phyloP scores from a whole-genome alignment of 2,113 vertebrate species.

The Siniperca knerii region DNA sequence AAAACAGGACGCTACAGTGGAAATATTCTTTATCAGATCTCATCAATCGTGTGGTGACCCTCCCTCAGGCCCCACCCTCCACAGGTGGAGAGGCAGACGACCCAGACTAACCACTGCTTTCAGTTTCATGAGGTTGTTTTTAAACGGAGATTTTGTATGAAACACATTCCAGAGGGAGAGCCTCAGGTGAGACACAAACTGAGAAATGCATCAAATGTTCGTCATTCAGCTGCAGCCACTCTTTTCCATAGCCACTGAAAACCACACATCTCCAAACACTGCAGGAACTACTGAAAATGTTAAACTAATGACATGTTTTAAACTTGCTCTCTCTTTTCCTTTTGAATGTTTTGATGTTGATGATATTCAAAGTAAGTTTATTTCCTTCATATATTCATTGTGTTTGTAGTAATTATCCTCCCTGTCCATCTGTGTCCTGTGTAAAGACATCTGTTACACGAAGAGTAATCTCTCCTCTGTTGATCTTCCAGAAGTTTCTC shows the following conservation, averaged over 20 bases:
- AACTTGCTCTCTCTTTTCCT: background rate
- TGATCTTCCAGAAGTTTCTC: no score
- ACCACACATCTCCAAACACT: background rate
- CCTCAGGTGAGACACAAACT: slow-evolving; percentile 37
- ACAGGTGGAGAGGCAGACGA: slow-evolving; percentile 31
- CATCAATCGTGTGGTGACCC: slow-evolving; percentile 24
- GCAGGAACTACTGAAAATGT: background rate
- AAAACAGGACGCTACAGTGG: slow-evolving; percentile 31
- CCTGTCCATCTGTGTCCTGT: background rate
- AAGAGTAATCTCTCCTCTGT: no score
- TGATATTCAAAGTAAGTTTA: background rate
- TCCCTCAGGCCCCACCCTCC: background rate
- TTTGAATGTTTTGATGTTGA: background rate
- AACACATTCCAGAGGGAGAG: slow-evolving; percentile 36
- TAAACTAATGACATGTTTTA: no score
- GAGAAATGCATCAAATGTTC: background rate
- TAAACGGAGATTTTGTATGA: slow-evolving; percentile 40
- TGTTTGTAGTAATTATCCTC: no score
- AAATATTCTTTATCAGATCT: slow-evolving; percentile 54
- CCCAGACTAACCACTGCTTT: slow-evolving; percentile 52
- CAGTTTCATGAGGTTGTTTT: slow-evolving; percentile 47
- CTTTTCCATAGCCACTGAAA: background rate
- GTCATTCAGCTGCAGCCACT: background rate
- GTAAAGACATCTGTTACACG: no score
- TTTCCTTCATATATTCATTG: background rate